Evolutionary conservation across 2,888 invertebrate species (phyloP).

Genomic region (Conchocele bisecta): DNA sequence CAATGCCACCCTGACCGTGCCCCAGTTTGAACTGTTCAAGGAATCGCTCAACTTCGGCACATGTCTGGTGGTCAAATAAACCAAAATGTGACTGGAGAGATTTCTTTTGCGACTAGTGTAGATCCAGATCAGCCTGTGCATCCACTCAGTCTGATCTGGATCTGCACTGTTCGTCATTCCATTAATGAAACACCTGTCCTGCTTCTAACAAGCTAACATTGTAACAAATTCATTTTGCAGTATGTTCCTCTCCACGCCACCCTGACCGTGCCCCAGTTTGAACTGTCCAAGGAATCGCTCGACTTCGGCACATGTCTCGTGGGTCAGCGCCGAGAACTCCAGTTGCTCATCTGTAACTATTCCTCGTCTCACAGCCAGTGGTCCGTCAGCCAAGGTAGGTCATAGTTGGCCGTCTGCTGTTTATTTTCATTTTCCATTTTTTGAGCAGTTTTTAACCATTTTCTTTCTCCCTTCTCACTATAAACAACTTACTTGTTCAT

Average conservation of each 20-base stretch:
- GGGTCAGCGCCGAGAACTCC: constrained; percentile 76
- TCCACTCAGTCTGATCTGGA: too few species aligned
- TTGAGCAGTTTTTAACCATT: too few species aligned
- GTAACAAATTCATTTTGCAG: constrained; percentile 65
- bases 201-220: not conserved
- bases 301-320: constrained; percentile 81
- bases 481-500: too few species aligned
- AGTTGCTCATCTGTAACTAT: constrained; percentile 72
- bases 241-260: constrained; percentile 75
- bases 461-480: too few species aligned
- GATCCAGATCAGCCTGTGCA: too few species aligned
- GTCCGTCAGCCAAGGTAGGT: constrained; percentile 73
- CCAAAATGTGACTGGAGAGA: too few species aligned
- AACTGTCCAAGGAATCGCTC: constrained; percentile 71
- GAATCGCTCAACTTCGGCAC: constrained; percentile 79
- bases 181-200: not conserved
- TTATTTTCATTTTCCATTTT: too few species aligned
- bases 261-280: constrained; percentile 76
- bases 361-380: constrained; percentile 76
- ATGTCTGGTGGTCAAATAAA: constrained; percentile 81
- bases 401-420: too few species aligned
- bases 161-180: too few species aligned
- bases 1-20: constrained; percentile 75
- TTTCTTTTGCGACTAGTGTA: too few species aligned
- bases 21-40: constrained; percentile 74